Base-by-base conservation (phyloP, 1,140 invertebrate genomes). In the Euwallacea similis region DNA sequence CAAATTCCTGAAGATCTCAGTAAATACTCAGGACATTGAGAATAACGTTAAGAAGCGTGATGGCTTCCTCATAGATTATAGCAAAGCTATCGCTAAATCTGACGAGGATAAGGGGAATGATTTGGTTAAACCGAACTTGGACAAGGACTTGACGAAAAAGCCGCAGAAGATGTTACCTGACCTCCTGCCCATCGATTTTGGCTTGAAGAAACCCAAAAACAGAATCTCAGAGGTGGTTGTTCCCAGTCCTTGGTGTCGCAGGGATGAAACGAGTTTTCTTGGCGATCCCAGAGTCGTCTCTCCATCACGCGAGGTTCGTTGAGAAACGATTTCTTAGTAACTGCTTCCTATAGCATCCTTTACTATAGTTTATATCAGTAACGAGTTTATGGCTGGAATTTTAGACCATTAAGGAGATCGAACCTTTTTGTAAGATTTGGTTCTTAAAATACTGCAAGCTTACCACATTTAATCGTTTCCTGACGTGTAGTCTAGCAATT, bases 201-300 rank as follows among this genome's bases (percentile, higher is more conserved):
- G 8, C 9, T 55, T 55, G 68, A 73, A n/a, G 73, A 72, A 16
- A 50, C 42, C 15, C 9, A 42, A 59, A 13, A 77, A 61, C 41
- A 79, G 73, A 58, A 55, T 77, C n/a, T 76, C 75, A 59, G 79
- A 79, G 69, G 70, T 74, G 47, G 76, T 80, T 8, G 71, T 78
- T 33, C 80, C 80, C 0, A 80, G 79, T 74, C 80, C 80, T 11
- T 81, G 80, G 80, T 73, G 71, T 63, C 79, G 76, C 8, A 76
- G 79, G 55, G 21, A 33, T 33, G 61, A 74, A 56, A 60, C 11
- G 64, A 74, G 33, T 64, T 81, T 58, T 61, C 43, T 79, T 10
- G 75, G 56, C 2, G 78, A 81, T 76, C 80, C 80, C 4, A 74
- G 79, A 42, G 74, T 75, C 44, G 74, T 77, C 15, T 70, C 55